Percentiles rank a stretch among this genome's conserved stretches.
Evolutionary conservation across 2,113 vertebrate species (phyloP).

Genomic region (Callionymus lyra): DNA sequence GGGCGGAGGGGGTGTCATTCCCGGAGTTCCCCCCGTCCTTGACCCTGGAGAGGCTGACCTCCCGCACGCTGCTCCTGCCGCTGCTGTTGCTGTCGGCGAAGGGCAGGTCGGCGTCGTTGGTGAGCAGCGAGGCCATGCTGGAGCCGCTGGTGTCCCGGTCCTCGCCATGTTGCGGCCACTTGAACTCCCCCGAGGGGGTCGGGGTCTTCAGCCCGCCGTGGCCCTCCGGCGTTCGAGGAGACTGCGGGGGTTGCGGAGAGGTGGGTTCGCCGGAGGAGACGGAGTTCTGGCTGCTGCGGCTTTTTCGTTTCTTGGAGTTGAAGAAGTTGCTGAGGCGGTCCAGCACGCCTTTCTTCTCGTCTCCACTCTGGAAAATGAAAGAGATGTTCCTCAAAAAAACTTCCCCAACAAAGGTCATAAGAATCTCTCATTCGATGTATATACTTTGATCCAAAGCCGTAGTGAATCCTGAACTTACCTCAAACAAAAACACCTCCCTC

Average conservation of each 20-base stretch:
- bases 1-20: conserved; percentile 13
- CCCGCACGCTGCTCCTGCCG: conserved; percentile 52
- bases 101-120: conserved; percentile 28
- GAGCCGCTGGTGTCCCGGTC: conserved; percentile 14
- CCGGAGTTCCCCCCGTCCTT: conserved; percentile 15
- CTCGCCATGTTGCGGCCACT: conserved; percentile 1
- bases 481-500: too few species aligned
- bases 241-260: conserved; percentile 9
- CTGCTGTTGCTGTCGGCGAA: conserved; percentile 63
- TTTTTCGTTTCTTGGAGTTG: conserved; percentile 37
- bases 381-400: neutral
- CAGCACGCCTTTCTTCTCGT: conserved; percentile 49
- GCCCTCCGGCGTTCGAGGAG: neutral
- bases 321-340: conserved; percentile 57
- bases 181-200: conserved; percentile 8
- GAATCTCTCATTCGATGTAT: too few species aligned
- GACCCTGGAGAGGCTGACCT: conserved; percentile 25
- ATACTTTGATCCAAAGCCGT: too few species aligned
- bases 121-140: conserved; percentile 23
- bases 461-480: too few species aligned
- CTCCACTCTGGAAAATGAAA: conserved; percentile 42
- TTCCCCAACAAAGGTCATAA: too few species aligned
- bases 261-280: conserved; percentile 9
- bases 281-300: conserved; percentile 22
- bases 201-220: conserved; percentile 28